These are phyloP conservation scores for Napeogenes sylphis DNA, from an alignment of 2,888 invertebrate species.

Conservation along the genomic window DNA sequence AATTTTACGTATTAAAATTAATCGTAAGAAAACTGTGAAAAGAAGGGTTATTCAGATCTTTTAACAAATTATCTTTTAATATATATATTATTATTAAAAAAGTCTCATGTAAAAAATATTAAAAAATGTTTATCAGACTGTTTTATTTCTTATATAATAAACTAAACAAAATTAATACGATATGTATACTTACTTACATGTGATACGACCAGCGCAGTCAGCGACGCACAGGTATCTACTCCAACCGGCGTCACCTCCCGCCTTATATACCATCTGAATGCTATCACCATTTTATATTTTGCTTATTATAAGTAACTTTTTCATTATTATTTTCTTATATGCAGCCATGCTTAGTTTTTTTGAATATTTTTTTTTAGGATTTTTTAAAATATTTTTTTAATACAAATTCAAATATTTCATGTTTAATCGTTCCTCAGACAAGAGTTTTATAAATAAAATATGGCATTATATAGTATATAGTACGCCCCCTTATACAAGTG, in stretches of 20 bases:
- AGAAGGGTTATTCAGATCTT: too few species aligned
- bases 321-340: not conserved
- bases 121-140: too few species aligned
- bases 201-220: conserved; percentile 17
- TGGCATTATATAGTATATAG: not conserved
- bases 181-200: conserved; percentile 9
- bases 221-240: conserved; percentile 31
- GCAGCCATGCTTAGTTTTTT: not conserved
- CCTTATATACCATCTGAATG: conserved; percentile 28
- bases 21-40: too few species aligned
- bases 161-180: not conserved
- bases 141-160: too few species aligned
- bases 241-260: conserved; percentile 16
- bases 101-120: too few species aligned
- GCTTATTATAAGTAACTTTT: not conserved
- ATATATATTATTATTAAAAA: too few species aligned
- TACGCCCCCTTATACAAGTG: not conserved
- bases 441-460: too few species aligned
- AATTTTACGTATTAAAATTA: too few species aligned
- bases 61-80: too few species aligned
- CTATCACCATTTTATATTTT: not conserved
- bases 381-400: not conserved
- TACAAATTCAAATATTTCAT: not conserved
- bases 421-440: too few species aligned
- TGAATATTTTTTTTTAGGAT: not conserved